A percentile compares a stretch with the other conserved stretches of the same genome.
Conservation (phyloP, 2,113 vertebrate species). For the Istiophorus platypterus region DNA sequence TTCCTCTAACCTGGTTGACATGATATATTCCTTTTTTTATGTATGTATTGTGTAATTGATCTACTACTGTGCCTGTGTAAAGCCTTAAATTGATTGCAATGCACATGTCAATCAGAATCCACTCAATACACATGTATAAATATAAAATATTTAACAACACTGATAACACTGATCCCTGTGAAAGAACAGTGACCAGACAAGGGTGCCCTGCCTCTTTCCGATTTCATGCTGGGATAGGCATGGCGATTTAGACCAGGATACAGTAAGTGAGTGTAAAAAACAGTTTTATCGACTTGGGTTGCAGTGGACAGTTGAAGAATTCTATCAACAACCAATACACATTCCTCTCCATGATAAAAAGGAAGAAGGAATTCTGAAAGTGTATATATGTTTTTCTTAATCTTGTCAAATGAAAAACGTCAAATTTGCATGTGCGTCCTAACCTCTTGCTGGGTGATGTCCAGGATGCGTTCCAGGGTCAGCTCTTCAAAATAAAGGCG, state of each 20-base stretch:
- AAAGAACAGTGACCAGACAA: conserved; percentile 1
- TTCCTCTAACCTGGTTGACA: background rate
- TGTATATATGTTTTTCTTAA: background rate
- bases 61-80: conserved; percentile 1
- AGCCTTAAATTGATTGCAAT: conserved; percentile 7
- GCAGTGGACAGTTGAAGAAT: background rate
- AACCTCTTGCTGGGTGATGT: conserved; percentile 95
- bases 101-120: conserved; percentile 31
- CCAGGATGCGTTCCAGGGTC: conserved; percentile 95
- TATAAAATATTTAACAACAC: conserved; percentile 2
- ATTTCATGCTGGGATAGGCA: background rate
- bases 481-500: conserved; percentile 97
- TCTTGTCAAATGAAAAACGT: background rate
- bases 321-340: background rate
- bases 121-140: conserved; percentile 28
- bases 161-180: conserved; percentile 10
- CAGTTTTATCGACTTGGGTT: background rate
- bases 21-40: conserved; percentile 9
- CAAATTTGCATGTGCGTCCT: conserved; percentile 25
- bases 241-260: background rate
- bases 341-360: background rate
- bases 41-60: conserved; percentile 1
- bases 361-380: background rate
- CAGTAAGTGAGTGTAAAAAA: background rate
- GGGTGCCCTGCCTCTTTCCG: background rate